phyloP scores from a whole-genome alignment of 2,797 vertebrate genomes.

The Bradypus variegatus region DNA sequence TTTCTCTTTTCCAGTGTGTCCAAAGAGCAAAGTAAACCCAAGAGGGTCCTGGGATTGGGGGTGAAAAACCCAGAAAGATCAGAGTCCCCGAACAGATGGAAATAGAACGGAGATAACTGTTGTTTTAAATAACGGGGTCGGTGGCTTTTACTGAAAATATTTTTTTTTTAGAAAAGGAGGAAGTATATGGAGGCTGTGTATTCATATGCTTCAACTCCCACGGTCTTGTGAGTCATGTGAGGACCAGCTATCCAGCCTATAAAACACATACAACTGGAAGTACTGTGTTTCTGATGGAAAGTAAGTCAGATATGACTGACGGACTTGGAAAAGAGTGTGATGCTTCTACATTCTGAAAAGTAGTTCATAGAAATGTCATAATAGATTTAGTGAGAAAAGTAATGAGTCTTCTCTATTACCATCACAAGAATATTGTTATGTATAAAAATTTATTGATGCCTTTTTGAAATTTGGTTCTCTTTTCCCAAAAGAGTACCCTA shows the following conservation, averaged over 20 bases:
- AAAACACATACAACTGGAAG: too few relatives aligned
- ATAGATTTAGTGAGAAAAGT: too few relatives aligned
- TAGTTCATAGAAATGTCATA: not conserved
- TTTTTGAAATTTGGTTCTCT: not conserved
- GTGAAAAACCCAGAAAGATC: accelerated
- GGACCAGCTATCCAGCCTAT: accelerated
- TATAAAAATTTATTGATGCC: not conserved
- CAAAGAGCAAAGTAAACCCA: not conserved
- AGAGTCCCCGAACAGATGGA: not conserved
- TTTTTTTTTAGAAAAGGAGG: not conserved
- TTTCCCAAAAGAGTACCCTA: not conserved
- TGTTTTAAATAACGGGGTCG: not conserved
- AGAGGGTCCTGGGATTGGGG: not conserved
- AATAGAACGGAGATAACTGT: not conserved
- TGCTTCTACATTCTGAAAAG: too few relatives aligned
- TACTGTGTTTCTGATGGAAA: accelerated
- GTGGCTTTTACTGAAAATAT: not conserved
- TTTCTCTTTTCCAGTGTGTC: not conserved
- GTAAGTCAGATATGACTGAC: accelerated
- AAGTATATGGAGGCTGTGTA: accelerated
- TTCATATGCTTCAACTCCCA: accelerated
- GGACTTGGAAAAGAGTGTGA: not conserved
- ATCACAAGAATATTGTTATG: too few relatives aligned
- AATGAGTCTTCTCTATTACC: accelerated
- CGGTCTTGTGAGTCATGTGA: accelerated